Percentiles rank a stretch among this genome's conserved stretches.
Evolutionary conservation across 2,888 invertebrate species (phyloP).

Genomic region (Callinectes sapidus): DNA sequence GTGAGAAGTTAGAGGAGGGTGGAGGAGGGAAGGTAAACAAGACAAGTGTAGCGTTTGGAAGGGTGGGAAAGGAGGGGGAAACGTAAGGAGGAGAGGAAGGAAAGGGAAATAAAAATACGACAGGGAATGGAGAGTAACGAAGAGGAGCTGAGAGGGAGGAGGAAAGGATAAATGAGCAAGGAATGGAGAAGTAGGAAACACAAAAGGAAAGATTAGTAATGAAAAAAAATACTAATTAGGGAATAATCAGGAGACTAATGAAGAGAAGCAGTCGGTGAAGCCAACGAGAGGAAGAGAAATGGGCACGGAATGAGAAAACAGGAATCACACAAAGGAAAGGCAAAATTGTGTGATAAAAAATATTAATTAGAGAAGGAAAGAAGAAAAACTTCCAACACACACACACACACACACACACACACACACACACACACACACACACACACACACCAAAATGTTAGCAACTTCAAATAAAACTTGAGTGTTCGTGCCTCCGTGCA

Average conservation of each 20-base stretch:
- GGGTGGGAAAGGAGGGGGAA: neutral
- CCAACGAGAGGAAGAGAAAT: neutral
- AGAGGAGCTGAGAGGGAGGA: neutral
- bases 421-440: constrained; percentile 39
- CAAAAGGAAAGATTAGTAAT: neutral
- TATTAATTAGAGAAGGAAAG: neutral
- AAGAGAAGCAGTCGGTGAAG: neutral
- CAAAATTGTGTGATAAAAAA: neutral
- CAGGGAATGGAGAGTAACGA: neutral
- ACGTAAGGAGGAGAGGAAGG: neutral
- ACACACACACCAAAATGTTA: constrained; percentile 7
- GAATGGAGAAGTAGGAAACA: neutral
- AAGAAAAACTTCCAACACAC: neutral
- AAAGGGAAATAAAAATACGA: neutral
- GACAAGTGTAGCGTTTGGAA: neutral
- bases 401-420: constrained; percentile 34
- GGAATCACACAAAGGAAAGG: neutral
- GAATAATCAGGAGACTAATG: neutral
- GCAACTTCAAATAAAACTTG: no score
- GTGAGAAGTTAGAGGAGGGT: neutral
- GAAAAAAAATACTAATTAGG: neutral
- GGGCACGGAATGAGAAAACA: neutral
- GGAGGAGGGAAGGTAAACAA: neutral
- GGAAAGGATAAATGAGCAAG: neutral
- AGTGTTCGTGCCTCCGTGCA: neutral